Percentiles rank a stretch among this genome's conserved stretches.
Conservation (phyloP, 2,113 vertebrate genomes). For the Nanger granti region DNA sequence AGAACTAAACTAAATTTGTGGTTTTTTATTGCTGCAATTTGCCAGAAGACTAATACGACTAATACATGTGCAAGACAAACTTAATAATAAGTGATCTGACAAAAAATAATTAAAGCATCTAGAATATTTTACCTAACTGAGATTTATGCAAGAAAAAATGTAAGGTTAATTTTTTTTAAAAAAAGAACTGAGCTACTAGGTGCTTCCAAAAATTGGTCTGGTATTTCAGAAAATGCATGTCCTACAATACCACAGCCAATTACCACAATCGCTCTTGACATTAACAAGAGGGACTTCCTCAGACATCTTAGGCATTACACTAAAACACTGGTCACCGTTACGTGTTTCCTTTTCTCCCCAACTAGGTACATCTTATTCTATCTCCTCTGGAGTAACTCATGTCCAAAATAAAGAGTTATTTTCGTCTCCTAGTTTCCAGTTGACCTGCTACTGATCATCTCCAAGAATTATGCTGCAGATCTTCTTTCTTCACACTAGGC, state of each 20-base stretch:
- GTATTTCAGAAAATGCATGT: slow-evolving; percentile 6
- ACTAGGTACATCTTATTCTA: not conserved
- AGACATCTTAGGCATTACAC: not conserved
- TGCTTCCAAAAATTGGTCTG: not conserved
- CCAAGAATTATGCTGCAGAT: not conserved
- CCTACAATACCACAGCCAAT: not conserved
- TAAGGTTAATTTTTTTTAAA: not conserved
- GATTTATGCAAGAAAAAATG: not conserved
- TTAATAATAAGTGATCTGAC: not conserved
- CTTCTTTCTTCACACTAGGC: not conserved
- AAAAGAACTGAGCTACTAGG: not conserved
- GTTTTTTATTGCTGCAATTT: slow-evolving; percentile 6
- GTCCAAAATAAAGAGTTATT: not conserved
- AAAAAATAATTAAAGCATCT: not conserved
- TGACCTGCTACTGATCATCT: not conserved
- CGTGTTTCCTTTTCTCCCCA: not conserved
- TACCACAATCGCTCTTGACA: not conserved
- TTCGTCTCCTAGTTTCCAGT: not conserved
- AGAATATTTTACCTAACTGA: slow-evolving; percentile 8
- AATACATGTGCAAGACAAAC: not conserved
- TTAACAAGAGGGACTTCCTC: not conserved
- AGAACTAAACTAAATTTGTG: not conserved
- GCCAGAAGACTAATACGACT: slow-evolving; percentile 11
- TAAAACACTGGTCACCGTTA: not conserved
- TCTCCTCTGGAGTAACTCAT: not conserved